These are phyloP conservation scores for Rhopalosiphum maidis DNA, from an alignment of 1,140 invertebrate genomes.

Conservation along the genomic window DNA sequence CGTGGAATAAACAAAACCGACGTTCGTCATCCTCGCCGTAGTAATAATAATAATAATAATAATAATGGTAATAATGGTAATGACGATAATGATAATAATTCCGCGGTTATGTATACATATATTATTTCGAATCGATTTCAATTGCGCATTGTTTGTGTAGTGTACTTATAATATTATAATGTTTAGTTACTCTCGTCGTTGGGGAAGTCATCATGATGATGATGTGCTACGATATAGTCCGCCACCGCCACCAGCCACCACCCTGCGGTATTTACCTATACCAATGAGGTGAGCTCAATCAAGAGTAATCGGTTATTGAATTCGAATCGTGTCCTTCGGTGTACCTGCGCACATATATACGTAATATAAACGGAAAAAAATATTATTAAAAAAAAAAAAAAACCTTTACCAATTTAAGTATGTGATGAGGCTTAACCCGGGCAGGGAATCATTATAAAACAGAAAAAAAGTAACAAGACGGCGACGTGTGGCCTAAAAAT, in stretches of 20 bases:
- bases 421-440: slow-evolving; percentile 46
- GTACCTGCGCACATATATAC: neutral
- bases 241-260: neutral
- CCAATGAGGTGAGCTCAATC: slow-evolving; percentile 3
- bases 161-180: neutral
- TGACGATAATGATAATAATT: slow-evolving; percentile 13
- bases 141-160: slow-evolving; percentile 14
- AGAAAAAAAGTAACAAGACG: slow-evolving; percentile 39
- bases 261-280: neutral
- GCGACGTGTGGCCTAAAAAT: slow-evolving; percentile 57
- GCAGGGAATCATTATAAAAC: slow-evolving; percentile 19
- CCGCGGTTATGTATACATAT: neutral
- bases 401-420: slow-evolving; percentile 46
- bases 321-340: slow-evolving; percentile 47
- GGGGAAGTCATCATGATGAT: neutral
- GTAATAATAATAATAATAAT: neutral
- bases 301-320: slow-evolving; percentile 56
- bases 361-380: slow-evolving; percentile 17
- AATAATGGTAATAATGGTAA: neutral
- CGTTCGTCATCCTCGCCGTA: neutral
- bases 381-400: slow-evolving; percentile 40
- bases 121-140: neutral
- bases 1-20: neutral
- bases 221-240: neutral
- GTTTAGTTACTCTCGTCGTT: neutral